A percentile compares a stretch with the other conserved stretches of the same genome.
Evolutionary conservation across 2,797 vertebrate species (phyloP).

Genomic region (Peromyscus eremicus): DNA sequence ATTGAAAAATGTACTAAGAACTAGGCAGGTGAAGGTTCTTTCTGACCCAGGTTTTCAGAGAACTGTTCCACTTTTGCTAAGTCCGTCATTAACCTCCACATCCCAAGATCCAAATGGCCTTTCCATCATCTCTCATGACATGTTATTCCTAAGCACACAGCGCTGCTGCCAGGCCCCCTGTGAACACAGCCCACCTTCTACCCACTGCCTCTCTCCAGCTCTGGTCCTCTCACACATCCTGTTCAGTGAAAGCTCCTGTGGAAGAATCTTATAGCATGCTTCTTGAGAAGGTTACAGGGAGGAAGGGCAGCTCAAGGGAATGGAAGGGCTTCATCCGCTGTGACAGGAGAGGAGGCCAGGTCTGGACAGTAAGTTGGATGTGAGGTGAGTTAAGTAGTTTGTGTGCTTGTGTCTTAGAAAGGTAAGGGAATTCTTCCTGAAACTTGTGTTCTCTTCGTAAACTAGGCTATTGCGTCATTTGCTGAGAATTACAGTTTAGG

Average conservation of each 20-base stretch:
- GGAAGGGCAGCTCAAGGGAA: background rate
- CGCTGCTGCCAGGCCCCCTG: background rate
- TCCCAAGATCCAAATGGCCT: background rate
- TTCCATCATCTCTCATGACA: background rate
- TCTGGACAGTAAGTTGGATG: no score
- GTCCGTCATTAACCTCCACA: background rate
- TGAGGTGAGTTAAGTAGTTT: background rate
- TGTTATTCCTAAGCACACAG: background rate
- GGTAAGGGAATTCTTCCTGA: background rate
- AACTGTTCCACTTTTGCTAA: background rate
- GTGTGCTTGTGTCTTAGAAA: slow-evolving; percentile 6
- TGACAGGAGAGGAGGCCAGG: background rate
- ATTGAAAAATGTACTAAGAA: slow-evolving; percentile 27
- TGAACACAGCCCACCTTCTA: background rate
- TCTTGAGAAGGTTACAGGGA: background rate
- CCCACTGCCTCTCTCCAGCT: background rate
- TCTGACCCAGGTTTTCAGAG: background rate
- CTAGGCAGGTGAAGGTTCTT: background rate
- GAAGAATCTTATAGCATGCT: background rate
- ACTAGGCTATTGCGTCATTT: background rate
- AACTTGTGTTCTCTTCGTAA: background rate
- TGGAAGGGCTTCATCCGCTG: background rate
- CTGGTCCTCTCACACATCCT: background rate
- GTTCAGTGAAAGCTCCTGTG: background rate
- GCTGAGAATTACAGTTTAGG: background rate